These are phyloP conservation scores for Haliaeetus leucogaster DNA, from an alignment of 2,113 vertebrate species.

Conservation along the genomic window DNA sequence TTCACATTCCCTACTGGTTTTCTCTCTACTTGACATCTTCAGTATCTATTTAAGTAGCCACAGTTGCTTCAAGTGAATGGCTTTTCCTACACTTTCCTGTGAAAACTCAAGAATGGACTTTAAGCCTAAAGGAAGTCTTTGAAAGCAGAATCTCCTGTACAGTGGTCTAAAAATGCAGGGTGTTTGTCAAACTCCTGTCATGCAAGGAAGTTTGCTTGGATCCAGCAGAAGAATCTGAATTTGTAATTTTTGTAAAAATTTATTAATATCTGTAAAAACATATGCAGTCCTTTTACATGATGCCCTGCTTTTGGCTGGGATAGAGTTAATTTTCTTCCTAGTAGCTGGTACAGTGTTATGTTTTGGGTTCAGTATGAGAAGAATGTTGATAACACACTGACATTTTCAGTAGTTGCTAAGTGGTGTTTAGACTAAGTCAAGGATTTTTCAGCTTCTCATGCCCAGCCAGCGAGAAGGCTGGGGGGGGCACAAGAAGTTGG, in stretches of 20 bases:
- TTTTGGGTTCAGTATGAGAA: too few species aligned
- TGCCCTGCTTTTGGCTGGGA: too few species aligned
- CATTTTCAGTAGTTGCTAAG: too few species aligned
- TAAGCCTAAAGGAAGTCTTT: background rate
- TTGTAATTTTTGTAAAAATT: background rate
- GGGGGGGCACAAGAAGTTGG: too few species aligned
- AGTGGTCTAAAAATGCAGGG: background rate
- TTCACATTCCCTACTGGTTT: background rate
- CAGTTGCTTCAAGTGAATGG: background rate
- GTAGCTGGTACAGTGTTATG: too few species aligned
- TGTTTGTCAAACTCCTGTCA: background rate
- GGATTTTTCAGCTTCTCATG: too few species aligned
- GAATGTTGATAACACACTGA: too few species aligned
- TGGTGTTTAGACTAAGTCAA: too few species aligned
- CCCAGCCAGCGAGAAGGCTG: too few species aligned
- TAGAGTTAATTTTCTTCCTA: too few species aligned
- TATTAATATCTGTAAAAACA: background rate
- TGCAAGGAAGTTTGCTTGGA: background rate
- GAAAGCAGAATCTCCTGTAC: background rate
- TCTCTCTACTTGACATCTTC: background rate
- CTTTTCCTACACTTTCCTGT: background rate
- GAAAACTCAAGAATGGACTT: background rate
- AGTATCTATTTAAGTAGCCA: background rate
- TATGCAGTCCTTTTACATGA: background rate
- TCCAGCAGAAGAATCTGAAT: background rate